Evolutionary conservation across 2,113 vertebrate genomes (phyloP), one percentile per base, ranked within the genome.

Genomic region (Aptenodytes forsteri): DNA sequence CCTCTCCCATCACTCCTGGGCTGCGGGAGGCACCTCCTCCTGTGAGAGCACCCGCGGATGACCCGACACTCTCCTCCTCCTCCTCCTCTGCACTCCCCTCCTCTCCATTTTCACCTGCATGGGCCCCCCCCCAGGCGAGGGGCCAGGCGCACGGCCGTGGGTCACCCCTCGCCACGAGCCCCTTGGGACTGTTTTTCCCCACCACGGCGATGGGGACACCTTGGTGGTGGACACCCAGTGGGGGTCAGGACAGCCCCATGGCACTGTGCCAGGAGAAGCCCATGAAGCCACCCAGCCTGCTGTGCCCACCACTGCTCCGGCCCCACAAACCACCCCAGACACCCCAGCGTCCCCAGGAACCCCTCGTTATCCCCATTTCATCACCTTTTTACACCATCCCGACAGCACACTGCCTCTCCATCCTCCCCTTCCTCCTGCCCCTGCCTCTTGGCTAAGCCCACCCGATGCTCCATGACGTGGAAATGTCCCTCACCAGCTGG

Each of bases 121-220:
- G 64, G 49, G 81, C 30, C 29, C 58, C 23, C 29, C 18, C 46
- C 16, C 11, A 16, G 14, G 15, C 1, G 2, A 40, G n/a, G 44
- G 38, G 18, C 50, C 46, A 27, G 44, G 34, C 8, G 0, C 1
- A 17, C 0, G 6, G 27, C 27, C 0, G 0, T 8, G 62, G 52
- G 46, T 80, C n/a, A 36, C 32, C 49, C 34, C 54, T 87, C 8
- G 0, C 77, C 46, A 58, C 0, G 0, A 87, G 38, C 30, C 44
- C 20, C 42, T 55, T 13, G 0, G 30, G 15, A 49, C 46, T 42
- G 16, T 4, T 56, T 19, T 17, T 47, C 26, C 46, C 25, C 52
- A 22, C 30, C 18, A 5, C 2, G 2, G 23, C 1, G 4, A 27
- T 44, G 69, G 88, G 17, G 64, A 44, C 66, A 38, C 10, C 17